Evolutionary conservation across 1,140 invertebrate species (phyloP), one percentile per base, ranked within the genome.

Genomic region (Atta texana): DNA sequence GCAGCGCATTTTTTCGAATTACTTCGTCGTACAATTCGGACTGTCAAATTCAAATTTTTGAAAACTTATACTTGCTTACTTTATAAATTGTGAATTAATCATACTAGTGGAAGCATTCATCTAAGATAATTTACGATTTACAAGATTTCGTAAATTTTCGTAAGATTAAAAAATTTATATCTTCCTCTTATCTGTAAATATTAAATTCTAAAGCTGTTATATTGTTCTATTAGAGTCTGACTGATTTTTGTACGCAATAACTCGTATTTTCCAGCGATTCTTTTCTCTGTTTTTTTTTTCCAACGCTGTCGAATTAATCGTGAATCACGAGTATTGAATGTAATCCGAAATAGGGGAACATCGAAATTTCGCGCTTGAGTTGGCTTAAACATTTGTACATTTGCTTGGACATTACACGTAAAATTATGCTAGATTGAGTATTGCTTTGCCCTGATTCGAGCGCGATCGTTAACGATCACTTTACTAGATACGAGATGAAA

Each of bases 351-450:
- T 24, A 44, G 74, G 61, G 49, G 51, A 85, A 85, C 82, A 66
- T 85, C 72, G 71, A 85, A 85, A 85, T 78, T 66, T 14, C 61
- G 72, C 61, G 75, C 57, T 66, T 77, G 44, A 21, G 34, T 77
- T 76, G 72, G 75, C 74, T 77, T 59, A 68, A 53, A 78, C 63
- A 78, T 85, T 85, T 85, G 82, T 85, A 85, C 82, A 85, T 85
- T 85, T 28, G n/a, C 44, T 85, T 85, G 72, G 74, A 85, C 59
- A 59, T 78, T 85, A 85, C 72, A 84, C 80, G 55, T 84, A 84
- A 84, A 84, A 75, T 84, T 84, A 84, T 84, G 59, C 80, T 84
- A 84, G 69, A 74, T 74, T 57, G 78, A 81, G 78, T 81, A 81
- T 81, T 81, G 80, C 80, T 84, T 84, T 61, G 69, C 55, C 55